Evolutionary conservation across 2,888 invertebrate genomes (phyloP).

Genomic region (Athalia circularis): DNA sequence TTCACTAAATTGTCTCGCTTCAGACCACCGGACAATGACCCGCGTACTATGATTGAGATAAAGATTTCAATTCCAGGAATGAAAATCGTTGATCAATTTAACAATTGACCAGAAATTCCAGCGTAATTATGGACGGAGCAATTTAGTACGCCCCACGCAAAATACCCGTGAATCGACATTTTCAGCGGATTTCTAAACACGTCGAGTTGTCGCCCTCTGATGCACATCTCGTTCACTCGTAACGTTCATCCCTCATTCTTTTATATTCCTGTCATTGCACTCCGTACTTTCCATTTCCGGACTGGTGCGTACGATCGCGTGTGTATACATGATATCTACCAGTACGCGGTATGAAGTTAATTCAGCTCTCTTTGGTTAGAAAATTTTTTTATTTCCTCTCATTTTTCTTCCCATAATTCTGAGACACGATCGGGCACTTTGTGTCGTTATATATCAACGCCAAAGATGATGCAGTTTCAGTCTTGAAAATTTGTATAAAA

Average conservation of each 20-base stretch:
- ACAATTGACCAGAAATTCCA: constrained; percentile 71
- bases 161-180: constrained; percentile 58
- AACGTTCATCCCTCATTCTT: constrained; percentile 17
- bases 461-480: not conserved
- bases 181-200: constrained; percentile 55
- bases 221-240: constrained; percentile 48
- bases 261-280: constrained; percentile 20
- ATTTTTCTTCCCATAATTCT: constrained; percentile 44
- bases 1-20: constrained; percentile 58
- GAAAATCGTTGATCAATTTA: constrained; percentile 72
- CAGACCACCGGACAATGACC: constrained; percentile 62
- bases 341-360: constrained; percentile 63
- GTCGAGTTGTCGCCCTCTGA: constrained; percentile 43
- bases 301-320: constrained; percentile 71
- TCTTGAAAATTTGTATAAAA: not conserved
- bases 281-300: constrained; percentile 62
- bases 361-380: constrained; percentile 60
- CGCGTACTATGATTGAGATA: constrained; percentile 61
- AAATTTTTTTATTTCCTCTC: constrained; percentile 45
- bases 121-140: constrained; percentile 55
- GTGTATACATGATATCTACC: constrained; percentile 61
- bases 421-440: constrained; percentile 64
- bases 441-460: constrained; percentile 51
- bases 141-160: constrained; percentile 47
- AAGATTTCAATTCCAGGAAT: constrained; percentile 71